Conservation (phyloP, 1,140 invertebrate genomes). For the Caenorhabditis latens region DNA sequence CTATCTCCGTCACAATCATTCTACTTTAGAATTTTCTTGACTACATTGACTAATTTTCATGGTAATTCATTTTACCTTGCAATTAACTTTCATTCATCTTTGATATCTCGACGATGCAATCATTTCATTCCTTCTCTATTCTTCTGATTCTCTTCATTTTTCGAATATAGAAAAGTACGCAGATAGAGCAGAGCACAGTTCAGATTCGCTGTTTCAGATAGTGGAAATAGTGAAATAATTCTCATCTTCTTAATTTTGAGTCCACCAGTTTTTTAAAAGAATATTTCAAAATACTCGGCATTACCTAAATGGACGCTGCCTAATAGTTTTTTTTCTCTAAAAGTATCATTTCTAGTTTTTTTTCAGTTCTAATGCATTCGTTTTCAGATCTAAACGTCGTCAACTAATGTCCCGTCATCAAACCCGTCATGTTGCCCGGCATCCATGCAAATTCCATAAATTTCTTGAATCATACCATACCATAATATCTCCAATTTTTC, state of each 20-base stretch:
- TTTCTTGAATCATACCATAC: conserved; percentile 32
- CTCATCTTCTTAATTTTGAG: no score
- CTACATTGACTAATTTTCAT: no score
- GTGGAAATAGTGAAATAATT: neutral
- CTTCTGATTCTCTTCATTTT: neutral
- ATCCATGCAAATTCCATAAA: conserved; percentile 37
- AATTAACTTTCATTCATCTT: no score
- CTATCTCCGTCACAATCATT: no score
- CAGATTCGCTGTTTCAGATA: conserved; percentile 22
- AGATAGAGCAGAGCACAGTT: neutral
- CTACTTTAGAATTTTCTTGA: no score
- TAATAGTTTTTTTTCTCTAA: no score
- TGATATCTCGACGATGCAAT: no score
- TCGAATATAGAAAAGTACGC: neutral
- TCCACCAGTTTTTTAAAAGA: neutral
- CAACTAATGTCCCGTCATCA: neutral
- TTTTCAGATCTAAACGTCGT: conserved; percentile 30
- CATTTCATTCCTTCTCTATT: neutral
- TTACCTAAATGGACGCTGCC: neutral
- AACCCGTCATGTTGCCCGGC: neutral
- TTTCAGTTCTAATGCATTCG: neutral
- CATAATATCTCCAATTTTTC: neutral
- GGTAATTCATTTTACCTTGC: no score
- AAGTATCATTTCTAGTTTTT: no score
- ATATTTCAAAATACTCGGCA: neutral